These are phyloP conservation scores for Oreochromis tanganicae DNA, from an alignment of 2,113 vertebrate species.

Conservation along the genomic window DNA sequence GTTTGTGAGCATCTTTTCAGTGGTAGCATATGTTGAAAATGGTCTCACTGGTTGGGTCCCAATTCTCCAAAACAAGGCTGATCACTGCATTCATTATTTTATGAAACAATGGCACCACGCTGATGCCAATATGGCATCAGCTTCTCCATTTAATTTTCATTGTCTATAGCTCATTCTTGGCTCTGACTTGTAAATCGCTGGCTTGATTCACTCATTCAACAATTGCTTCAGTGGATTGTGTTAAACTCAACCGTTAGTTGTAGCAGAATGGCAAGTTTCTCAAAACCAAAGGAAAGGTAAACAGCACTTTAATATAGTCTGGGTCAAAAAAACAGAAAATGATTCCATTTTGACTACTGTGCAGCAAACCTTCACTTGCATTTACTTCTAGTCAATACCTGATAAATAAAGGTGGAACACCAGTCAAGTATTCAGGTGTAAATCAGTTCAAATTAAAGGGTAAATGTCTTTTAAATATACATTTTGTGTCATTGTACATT, in stretches of 20 bases:
- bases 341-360: neutral
- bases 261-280: neutral
- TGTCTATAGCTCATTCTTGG: neutral
- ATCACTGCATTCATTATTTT: neutral
- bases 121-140: neutral
- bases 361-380: neutral
- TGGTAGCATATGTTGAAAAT: neutral
- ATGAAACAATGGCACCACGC: neutral
- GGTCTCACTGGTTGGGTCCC: neutral
- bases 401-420: conserved; percentile 27
- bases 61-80: neutral
- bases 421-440: neutral
- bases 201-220: neutral
- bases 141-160: neutral
- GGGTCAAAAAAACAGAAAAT: neutral
- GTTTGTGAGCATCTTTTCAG: neutral
- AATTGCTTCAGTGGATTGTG: neutral
- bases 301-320: neutral
- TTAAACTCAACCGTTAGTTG: neutral
- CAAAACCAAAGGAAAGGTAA: neutral
- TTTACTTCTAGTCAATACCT: neutral
- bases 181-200: neutral
- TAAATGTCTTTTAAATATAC: neutral
- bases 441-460: neutral
- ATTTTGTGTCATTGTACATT: neutral